These are phyloP conservation scores for Zeus faber DNA, from an alignment of 2,113 vertebrate genomes.

Conservation along the genomic window DNA sequence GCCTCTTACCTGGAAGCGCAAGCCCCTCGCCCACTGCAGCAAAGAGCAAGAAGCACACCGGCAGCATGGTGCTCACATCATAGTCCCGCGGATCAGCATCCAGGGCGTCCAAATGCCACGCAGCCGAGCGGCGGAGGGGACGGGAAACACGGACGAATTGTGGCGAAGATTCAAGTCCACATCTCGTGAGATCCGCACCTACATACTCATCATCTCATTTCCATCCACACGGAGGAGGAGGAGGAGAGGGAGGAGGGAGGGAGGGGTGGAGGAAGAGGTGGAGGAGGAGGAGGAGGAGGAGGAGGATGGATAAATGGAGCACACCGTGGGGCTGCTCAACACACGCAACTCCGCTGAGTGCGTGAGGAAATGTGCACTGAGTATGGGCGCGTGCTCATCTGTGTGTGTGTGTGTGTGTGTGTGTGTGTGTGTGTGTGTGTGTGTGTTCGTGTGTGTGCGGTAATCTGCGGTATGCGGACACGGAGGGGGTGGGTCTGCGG, in stretches of 20 bases:
- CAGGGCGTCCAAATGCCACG: constrained; percentile 49
- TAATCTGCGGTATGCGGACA: constrained; percentile 64
- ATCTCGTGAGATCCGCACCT: neutral
- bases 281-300: neutral
- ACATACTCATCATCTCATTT: neutral
- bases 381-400: constrained; percentile 6
- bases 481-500: constrained; percentile 56
- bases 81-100: constrained; percentile 70
- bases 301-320: too few species aligned
- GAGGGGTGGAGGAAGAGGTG: too few species aligned
- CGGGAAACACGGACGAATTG: constrained; percentile 7
- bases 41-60: constrained; percentile 77
- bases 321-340: neutral
- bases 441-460: constrained; percentile 21
- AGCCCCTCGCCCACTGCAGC: constrained; percentile 76
- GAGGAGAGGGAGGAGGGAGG: too few species aligned
- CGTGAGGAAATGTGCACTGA: constrained; percentile 2
- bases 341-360: neutral
- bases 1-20: constrained; percentile 76
- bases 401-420: constrained; percentile 36
- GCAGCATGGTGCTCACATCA: constrained; percentile 81
- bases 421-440: constrained; percentile 22
- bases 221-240: neutral
- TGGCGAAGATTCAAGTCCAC: neutral
- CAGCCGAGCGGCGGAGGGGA: constrained; percentile 24